Evolutionary conservation across 2,888 invertebrate species (phyloP), one percentile per base, ranked within the genome.

Genomic region (Dryadula phaetusa): DNA sequence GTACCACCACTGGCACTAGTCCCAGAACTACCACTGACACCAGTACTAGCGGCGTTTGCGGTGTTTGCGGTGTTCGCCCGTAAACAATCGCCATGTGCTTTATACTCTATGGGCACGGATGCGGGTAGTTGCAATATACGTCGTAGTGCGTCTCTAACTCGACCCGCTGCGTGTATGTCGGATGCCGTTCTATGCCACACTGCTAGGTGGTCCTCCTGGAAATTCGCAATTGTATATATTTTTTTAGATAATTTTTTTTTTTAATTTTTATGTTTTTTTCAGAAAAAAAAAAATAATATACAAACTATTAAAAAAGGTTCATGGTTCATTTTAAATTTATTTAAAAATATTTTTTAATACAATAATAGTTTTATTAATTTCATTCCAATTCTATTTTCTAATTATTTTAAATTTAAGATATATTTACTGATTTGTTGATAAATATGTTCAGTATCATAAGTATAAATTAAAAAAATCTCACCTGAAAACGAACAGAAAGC

Each of bases 121-220:
- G 96, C 94, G 73, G 99, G 99, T 86, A 99, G 95, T 93, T 99
- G 98, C 83, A 99, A 94, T 82, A 99, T 96, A 86, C 99, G 95
- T 79, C 98, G 96, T 80, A 99, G 93, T 53, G 98, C 98, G 93
- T 99, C 99, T 75, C 99, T 95, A 79, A 99, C 99, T 80, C 98
- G 95, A 74, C 95, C 95, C 77, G 98, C 98, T 74, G 97, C 97
- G 73, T 94, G 95, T 82, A 95, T 95, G 93, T 99, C 99, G 73
- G 96, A 95, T 63, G 99, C 98, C 76, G 98, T 98, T 87, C 97
- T 96, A 92, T 99, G 99, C 99, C 99, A 99, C 79, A 99, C 95
- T 75, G 98, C 98, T 81, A 99, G 95, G 85, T 98, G 96, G 85
- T 99, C 99, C 92, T 99, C 99, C 97, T 98, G 82, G 28, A 60